phyloP scores from a whole-genome alignment of 2,797 vertebrate genomes.

The Harpagifer antarcticus region DNA sequence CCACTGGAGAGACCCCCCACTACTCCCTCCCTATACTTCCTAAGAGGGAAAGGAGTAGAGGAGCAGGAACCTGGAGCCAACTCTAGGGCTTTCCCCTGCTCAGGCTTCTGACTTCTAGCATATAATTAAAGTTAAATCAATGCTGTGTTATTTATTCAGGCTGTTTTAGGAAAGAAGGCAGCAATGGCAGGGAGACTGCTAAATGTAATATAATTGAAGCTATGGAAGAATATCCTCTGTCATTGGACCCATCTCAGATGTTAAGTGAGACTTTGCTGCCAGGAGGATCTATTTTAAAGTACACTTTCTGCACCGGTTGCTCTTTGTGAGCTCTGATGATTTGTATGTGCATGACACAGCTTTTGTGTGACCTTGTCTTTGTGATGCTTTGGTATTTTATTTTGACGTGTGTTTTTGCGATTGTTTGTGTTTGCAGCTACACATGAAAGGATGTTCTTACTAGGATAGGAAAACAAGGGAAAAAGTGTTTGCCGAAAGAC shows the following conservation, averaged over 20 bases:
- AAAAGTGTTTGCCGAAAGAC: background rate
- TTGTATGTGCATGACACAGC: conserved; percentile 5
- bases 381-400: conserved; percentile 39
- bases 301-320: conserved; percentile 27
- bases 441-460: background rate
- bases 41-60: background rate
- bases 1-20: background rate
- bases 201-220: conserved; percentile 59
- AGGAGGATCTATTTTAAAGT: conserved; percentile 40
- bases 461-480: background rate
- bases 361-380: conserved; percentile 27
- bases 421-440: background rate
- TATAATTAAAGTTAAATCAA: conserved; percentile 73
- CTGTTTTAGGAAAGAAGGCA: conserved; percentile 68
- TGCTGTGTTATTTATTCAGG: conserved; percentile 37
- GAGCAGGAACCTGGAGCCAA: conserved; percentile 14
- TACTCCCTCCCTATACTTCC: background rate
- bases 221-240: conserved; percentile 58
- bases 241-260: conserved; percentile 65
- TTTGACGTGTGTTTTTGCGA: background rate
- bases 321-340: conserved; percentile 32
- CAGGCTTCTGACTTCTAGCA: conserved; percentile 56
- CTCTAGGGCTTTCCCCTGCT: conserved; percentile 47
- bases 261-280: conserved; percentile 45
- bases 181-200: conserved; percentile 51